These are phyloP conservation scores for Saxicola maurus DNA, from an alignment of 2,797 vertebrate species.

Conservation along the genomic window DNA sequence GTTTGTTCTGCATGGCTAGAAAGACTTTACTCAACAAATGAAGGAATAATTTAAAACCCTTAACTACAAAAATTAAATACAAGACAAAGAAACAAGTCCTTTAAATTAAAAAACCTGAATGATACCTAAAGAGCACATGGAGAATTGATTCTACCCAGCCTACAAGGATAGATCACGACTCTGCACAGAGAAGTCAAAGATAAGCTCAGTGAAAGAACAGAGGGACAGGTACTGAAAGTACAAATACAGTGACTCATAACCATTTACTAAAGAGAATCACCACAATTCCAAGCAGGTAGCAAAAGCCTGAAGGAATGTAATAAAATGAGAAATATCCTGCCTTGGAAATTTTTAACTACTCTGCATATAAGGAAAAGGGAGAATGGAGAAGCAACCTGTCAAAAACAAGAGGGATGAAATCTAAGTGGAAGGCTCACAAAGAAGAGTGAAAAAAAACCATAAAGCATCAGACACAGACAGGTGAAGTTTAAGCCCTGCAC, in stretches of 20 bases:
- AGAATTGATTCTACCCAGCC: not conserved
- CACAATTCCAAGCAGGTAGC: not conserved
- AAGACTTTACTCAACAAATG: not conserved
- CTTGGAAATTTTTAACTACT: not conserved
- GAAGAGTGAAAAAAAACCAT: not conserved
- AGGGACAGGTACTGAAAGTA: not conserved
- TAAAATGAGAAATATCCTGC: not conserved
- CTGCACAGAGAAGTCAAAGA: slow-evolving; percentile 16
- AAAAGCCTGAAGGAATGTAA: not conserved
- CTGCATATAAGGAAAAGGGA: not conserved
- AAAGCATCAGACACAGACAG: not conserved
- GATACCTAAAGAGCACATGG: not conserved
- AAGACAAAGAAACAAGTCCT: not conserved
- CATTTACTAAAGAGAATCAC: not conserved
- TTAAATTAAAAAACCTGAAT: not conserved
- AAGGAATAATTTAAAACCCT: not conserved
- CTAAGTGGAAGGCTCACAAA: not conserved
- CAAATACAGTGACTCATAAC: not conserved
- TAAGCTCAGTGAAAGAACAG: not conserved
- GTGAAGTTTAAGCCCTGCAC: not conserved
- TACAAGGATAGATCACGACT: not conserved
- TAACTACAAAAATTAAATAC: not conserved
- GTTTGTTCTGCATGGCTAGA: not conserved
- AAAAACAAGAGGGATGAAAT: not conserved
- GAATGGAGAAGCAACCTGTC: not conserved